Evolutionary conservation across 2,797 vertebrate species (phyloP).

Genomic region (Triplophysa bombifrons): DNA sequence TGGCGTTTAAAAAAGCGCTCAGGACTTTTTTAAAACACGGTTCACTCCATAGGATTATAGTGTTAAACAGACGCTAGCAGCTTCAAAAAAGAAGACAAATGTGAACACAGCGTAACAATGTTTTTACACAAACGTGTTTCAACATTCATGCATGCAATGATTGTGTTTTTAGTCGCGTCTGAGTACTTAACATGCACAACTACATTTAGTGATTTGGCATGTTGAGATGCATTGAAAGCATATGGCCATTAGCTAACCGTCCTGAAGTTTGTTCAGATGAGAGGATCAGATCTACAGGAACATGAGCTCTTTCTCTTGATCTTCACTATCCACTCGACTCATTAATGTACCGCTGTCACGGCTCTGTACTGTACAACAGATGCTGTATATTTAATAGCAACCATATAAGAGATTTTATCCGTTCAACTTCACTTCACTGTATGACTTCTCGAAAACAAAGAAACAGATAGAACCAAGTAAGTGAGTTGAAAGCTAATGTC

Average conservation of each 20-base stretch:
- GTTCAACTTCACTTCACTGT: constrained; percentile 66
- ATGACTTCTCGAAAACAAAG: constrained; percentile 57
- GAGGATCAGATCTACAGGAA: constrained; percentile 68
- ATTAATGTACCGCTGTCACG: constrained; percentile 72
- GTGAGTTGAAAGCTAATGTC: not conserved
- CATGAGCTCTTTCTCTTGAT: constrained; percentile 74
- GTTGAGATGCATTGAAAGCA: constrained; percentile 39
- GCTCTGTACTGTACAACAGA: constrained; percentile 70
- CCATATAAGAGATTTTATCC: constrained; percentile 77
- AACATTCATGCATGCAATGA: too few relatives aligned
- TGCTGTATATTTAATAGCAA: constrained; percentile 81
- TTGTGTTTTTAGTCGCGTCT: too few relatives aligned
- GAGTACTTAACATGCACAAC: too few relatives aligned
- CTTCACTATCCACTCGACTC: constrained; percentile 63
- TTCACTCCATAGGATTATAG: too few relatives aligned
- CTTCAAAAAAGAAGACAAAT: too few relatives aligned
- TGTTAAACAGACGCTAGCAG: too few relatives aligned
- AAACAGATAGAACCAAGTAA: too few relatives aligned
- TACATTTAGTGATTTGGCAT: not conserved
- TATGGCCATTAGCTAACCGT: constrained; percentile 50
- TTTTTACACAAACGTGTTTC: too few relatives aligned
- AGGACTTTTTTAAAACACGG: too few relatives aligned
- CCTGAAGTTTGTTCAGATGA: constrained; percentile 50
- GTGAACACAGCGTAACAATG: too few relatives aligned
- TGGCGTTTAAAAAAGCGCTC: too few relatives aligned